A percentile compares a stretch with the other conserved stretches of the same genome.
phyloP scores from a whole-genome alignment of 37 sponge, comb jelly and placozoan species.

The Halisarca cf. caerulea region DNA sequence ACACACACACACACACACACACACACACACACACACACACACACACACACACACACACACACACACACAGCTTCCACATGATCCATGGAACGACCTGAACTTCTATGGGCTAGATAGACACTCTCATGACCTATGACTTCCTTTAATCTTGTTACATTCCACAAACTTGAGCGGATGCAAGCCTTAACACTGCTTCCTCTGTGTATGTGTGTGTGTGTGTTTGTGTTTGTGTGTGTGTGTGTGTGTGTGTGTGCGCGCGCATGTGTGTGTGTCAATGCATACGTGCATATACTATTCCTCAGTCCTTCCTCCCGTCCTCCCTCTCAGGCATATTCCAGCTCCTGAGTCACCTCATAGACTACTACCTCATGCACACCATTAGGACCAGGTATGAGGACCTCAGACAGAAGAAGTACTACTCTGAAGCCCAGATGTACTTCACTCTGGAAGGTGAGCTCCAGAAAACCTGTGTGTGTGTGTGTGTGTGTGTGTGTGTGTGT shows the following conservation, averaged over 20 bases:
- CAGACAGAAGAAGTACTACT: conserved; percentile 30
- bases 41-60: too few relatives aligned
- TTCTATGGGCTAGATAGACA: too few relatives aligned
- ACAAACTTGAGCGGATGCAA: too few relatives aligned
- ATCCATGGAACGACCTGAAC: too few relatives aligned
- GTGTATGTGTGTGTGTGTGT: conserved; percentile 5
- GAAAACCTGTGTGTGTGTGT: neutral
- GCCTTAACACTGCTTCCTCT: too few relatives aligned
- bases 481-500: too few relatives aligned
- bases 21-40: too few relatives aligned
- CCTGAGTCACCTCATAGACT: conserved; percentile 72
- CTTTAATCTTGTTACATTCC: too few relatives aligned
- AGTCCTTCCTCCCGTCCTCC: neutral
- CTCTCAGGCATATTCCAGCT: conserved; percentile 69
- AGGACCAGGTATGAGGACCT: conserved; percentile 50
- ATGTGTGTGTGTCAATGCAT: neutral
- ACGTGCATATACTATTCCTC: neutral
- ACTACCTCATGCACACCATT: conserved; percentile 73
- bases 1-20: too few relatives aligned
- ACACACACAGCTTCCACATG: too few relatives aligned
- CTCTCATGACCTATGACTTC: too few relatives aligned
- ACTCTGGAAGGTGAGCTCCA: neutral
- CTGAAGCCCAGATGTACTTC: conserved; percentile 8
- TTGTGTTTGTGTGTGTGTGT: conserved; percentile 7
- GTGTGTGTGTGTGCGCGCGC: neutral